phyloP scores from a whole-genome alignment of 2,888 invertebrate genomes.

The Euzetes globulus region DNA sequence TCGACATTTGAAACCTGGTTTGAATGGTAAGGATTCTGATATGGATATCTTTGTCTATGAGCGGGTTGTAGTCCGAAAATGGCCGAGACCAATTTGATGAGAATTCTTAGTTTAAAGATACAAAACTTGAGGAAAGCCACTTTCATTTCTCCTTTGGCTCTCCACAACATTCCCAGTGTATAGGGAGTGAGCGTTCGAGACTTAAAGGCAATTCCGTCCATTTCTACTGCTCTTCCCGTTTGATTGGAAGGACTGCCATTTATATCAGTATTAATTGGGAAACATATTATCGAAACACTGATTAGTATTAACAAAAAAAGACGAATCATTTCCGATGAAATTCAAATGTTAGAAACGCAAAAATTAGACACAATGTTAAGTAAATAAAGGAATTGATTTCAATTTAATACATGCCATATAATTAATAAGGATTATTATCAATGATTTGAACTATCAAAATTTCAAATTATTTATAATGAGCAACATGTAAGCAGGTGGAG shows the following conservation, averaged over 20 bases:
- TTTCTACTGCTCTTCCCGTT: background rate
- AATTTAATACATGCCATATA: no score
- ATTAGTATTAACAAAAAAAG: background rate
- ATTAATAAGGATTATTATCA: no score
- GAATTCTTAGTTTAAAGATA: background rate
- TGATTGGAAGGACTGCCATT: background rate
- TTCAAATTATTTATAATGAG: no score
- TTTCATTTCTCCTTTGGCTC: slow-evolving; percentile 4
- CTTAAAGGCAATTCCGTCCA: background rate
- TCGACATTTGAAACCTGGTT: background rate
- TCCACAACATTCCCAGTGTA: background rate
- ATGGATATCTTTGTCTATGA: background rate
- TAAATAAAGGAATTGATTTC: no score
- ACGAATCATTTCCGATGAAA: background rate
- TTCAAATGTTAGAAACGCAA: no score
- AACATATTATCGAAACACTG: background rate
- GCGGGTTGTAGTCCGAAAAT: background rate
- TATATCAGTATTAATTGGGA: background rate
- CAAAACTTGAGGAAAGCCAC: slow-evolving; percentile 11
- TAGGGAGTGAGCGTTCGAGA: background rate
- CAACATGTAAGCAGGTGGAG: no score
- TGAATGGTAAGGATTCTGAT: background rate
- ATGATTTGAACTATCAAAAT: no score
- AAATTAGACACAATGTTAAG: no score
- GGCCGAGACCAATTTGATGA: background rate